phyloP scores from a whole-genome alignment of 64 coral and sea anemone genomes.

The Anthopleura sola region DNA sequence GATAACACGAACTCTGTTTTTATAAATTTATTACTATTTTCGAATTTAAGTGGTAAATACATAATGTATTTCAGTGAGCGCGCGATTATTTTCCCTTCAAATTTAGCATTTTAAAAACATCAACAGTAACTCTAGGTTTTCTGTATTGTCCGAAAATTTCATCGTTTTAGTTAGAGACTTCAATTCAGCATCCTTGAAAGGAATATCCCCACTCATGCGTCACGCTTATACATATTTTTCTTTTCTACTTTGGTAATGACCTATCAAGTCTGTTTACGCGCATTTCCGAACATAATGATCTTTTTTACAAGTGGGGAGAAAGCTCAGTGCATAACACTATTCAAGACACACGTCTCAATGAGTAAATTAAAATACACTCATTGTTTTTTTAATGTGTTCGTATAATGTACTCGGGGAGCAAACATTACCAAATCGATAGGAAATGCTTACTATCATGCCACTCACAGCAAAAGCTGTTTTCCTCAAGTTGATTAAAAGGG shows the following conservation, averaged over 20 bases:
- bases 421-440: slow-evolving; percentile 17
- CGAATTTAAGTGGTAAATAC: not conserved
- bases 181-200: not conserved
- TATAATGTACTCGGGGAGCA: not conserved
- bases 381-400: not conserved
- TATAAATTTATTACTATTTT: not conserved
- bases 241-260: not conserved
- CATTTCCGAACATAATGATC: slow-evolving; percentile 24
- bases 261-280: not conserved
- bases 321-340: not conserved
- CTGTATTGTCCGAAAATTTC: too few species aligned
- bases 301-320: not conserved
- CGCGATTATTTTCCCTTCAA: not conserved
- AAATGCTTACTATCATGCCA: not conserved
- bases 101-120: too few species aligned
- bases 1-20: not conserved
- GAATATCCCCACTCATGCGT: not conserved
- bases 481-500: slow-evolving; percentile 1
- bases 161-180: not conserved
- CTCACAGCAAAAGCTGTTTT: not conserved
- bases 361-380: not conserved
- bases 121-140: not conserved
- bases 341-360: slow-evolving; percentile 1
- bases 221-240: not conserved
- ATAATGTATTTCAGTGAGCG: not conserved